phyloP scores from a whole-genome alignment of 2,797 vertebrate species.

The Enteromius radiatus region DNA sequence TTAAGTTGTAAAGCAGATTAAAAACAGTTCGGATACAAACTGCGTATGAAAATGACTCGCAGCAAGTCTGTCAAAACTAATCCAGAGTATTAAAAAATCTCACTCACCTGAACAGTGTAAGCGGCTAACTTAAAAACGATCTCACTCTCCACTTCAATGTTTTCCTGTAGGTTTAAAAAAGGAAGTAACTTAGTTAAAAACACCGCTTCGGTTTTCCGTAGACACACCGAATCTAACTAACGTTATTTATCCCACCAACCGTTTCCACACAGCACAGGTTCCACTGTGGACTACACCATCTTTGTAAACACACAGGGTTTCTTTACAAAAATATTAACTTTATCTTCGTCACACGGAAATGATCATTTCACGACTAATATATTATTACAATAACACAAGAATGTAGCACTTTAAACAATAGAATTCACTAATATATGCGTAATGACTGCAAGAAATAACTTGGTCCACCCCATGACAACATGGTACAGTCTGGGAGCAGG shows the following conservation, averaged over 20 bases:
- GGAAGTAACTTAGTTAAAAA: slow-evolving; percentile 20
- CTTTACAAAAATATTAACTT: background rate
- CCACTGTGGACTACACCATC: slow-evolving; percentile 83
- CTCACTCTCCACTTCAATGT: slow-evolving; percentile 89
- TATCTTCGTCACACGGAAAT: background rate
- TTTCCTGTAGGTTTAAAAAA: slow-evolving; percentile 78
- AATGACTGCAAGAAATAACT: background rate
- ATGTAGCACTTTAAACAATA: background rate
- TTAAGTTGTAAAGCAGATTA: background rate
- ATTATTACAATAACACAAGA: background rate
- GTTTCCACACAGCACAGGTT: slow-evolving; percentile 74
- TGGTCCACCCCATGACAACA: slow-evolving; percentile 26
- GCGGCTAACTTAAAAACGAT: slow-evolving; percentile 93
- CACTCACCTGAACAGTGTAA: slow-evolving; percentile 92
- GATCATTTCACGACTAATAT: background rate
- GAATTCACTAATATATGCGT: background rate
- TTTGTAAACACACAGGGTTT: background rate
- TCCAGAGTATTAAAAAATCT: background rate
- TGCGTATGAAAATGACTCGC: slow-evolving; percentile 24
- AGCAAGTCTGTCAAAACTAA: slow-evolving; percentile 39
- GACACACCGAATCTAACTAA: slow-evolving; percentile 1
- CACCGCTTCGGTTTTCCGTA: accelerated
- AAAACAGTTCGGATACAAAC: slow-evolving; percentile 55
- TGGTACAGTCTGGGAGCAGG: slow-evolving; percentile 81
- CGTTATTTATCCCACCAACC: slow-evolving; percentile 43